Evolutionary conservation across 2,888 invertebrate genomes (phyloP).

Genomic region (Tipula vernalis): DNA sequence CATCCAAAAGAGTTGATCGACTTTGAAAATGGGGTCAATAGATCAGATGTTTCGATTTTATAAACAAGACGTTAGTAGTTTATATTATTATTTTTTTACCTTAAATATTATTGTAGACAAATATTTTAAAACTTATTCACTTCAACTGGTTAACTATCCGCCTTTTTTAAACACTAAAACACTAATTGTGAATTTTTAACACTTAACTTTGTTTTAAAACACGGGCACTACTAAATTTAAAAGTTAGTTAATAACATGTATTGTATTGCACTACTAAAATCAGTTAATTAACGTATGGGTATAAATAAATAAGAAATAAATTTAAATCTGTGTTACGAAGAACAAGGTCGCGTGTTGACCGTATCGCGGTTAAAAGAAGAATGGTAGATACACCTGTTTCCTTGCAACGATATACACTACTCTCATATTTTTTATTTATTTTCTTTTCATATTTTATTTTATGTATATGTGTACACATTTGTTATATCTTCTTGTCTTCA

Average conservation of each 20-base stretch:
- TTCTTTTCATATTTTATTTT: neutral
- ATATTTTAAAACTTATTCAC: neutral
- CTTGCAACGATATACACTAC: conserved; percentile 26
- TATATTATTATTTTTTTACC: neutral
- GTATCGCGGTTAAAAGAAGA: conserved; percentile 37
- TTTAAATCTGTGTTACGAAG: conserved; percentile 7
- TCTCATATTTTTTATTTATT: neutral
- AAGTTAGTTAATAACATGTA: neutral
- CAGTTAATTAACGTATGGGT: neutral
- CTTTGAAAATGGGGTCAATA: neutral
- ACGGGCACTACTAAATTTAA: neutral
- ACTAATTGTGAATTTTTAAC: neutral
- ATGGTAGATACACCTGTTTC: conserved; percentile 39
- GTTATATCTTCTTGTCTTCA: conserved; percentile 6
- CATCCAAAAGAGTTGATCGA: neutral
- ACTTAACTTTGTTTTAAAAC: neutral
- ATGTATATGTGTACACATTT: neutral
- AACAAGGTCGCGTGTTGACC: conserved; percentile 31
- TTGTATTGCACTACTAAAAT: neutral
- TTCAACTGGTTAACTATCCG: neutral
- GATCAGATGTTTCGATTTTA: neutral
- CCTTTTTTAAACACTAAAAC: neutral
- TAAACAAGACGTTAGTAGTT: neutral
- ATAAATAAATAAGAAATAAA: neutral
- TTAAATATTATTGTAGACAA: neutral